A percentile compares a stretch with the other conserved stretches of the same genome.
phyloP scores from a whole-genome alignment of 2,888 invertebrate genomes.

The Athetis lepigone region DNA sequence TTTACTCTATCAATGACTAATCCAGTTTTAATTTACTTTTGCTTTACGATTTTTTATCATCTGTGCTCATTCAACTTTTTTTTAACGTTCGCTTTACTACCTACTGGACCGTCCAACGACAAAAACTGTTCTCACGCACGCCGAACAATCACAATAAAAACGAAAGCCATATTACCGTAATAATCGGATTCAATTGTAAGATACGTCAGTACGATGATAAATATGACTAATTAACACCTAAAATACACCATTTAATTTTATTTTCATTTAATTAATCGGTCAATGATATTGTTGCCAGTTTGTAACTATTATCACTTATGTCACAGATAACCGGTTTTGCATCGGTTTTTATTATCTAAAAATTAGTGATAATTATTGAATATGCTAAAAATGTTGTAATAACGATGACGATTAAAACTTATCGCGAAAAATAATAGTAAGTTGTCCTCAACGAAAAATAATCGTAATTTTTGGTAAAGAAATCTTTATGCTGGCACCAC shows the following conservation, averaged over 20 bases:
- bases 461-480: no score
- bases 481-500: no score
- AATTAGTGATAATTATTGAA: slow-evolving; percentile 26
- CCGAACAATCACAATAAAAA: slow-evolving; percentile 18
- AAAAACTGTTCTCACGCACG: slow-evolving; percentile 14
- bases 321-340: not conserved
- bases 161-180: slow-evolving; percentile 3
- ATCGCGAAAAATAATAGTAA: not conserved
- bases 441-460: no score
- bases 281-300: not conserved
- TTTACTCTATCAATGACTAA: no score
- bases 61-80: not conserved
- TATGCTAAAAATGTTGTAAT: not conserved
- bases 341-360: slow-evolving; percentile 7
- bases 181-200: not conserved
- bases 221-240: not conserved
- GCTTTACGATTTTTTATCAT: not conserved
- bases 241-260: not conserved
- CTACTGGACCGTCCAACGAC: not conserved
- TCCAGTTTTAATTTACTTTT: not conserved
- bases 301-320: not conserved
- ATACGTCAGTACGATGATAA: not conserved
- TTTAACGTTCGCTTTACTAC: not conserved
- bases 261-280: not conserved
- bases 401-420: not conserved